These are phyloP conservation scores for Hipposideros armiger DNA, from an alignment of 2,113 vertebrate genomes.

Conservation along the genomic window DNA sequence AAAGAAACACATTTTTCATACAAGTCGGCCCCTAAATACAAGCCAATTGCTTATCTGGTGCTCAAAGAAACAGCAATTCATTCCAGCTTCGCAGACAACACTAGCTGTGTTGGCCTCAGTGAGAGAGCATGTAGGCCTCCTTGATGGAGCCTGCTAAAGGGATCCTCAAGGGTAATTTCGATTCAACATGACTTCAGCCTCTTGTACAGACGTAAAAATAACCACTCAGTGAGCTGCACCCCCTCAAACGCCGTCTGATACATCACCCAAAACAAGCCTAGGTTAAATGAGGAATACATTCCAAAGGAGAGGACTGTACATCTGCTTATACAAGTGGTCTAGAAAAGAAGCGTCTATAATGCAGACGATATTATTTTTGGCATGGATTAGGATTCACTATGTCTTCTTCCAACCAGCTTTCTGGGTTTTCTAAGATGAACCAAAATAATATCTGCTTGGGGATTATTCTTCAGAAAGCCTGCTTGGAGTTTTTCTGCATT, in stretches of 20 bases:
- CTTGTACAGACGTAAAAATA: background rate
- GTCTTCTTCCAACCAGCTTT: slow-evolving; percentile 24
- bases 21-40: background rate
- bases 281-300: background rate
- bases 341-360: background rate
- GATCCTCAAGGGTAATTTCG: background rate
- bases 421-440: slow-evolving; percentile 53
- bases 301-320: background rate
- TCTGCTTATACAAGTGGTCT: background rate
- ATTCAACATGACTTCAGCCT: background rate
- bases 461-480: background rate
- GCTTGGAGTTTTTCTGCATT: slow-evolving; percentile 37
- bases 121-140: background rate
- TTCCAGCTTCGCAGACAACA: background rate
- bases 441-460: background rate
- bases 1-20: background rate
- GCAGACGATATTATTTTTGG: background rate
- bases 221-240: background rate
- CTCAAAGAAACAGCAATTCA: background rate
- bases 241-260: background rate
- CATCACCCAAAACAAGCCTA: background rate
- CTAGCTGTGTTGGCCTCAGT: background rate
- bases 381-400: background rate
- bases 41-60: slow-evolving; percentile 2
- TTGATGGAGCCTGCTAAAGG: background rate